Conservation (phyloP, 2,888 invertebrate genomes). For the Anthophora plumipes region DNA sequence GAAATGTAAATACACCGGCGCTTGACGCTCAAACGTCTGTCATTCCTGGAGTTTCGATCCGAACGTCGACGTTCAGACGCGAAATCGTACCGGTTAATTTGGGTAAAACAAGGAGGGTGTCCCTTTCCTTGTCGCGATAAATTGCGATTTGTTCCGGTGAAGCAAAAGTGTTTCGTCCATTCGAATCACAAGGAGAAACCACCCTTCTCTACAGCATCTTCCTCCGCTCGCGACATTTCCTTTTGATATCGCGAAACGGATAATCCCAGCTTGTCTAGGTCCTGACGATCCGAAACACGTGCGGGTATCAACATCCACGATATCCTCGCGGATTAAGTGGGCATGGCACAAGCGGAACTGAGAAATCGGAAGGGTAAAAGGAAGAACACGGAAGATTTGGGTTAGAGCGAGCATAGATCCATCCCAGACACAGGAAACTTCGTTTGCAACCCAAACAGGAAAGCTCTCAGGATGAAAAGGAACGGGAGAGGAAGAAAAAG, state of each 20-base stretch:
- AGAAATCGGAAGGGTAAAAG: conserved; percentile 7
- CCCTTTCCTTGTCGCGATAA: too few relatives aligned
- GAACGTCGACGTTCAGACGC: neutral
- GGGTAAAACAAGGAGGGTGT: too few relatives aligned
- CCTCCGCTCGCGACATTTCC: conserved; percentile 19
- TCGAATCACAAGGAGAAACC: conserved; percentile 17
- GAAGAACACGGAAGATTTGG: neutral
- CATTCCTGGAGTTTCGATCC: neutral
- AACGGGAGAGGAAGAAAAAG: neutral
- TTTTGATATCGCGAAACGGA: conserved; percentile 57
- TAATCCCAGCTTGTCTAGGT: conserved; percentile 56
- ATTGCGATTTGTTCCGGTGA: conserved; percentile 46
- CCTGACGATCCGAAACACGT: conserved; percentile 67
- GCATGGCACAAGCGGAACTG: neutral
- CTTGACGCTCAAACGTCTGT: neutral
- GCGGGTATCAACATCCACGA: conserved; percentile 59
- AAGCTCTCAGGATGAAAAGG: neutral
- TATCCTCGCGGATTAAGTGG: conserved; percentile 63
- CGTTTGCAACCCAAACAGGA: neutral
- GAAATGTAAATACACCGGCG: neutral
- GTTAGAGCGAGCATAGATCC: neutral
- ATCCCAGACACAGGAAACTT: neutral
- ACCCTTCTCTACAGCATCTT: conserved; percentile 8
- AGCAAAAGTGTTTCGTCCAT: conserved; percentile 23
- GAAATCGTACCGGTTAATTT: neutral